phyloP scores from a whole-genome alignment of 2,888 invertebrate species.

The Microplitis deprimator region DNA sequence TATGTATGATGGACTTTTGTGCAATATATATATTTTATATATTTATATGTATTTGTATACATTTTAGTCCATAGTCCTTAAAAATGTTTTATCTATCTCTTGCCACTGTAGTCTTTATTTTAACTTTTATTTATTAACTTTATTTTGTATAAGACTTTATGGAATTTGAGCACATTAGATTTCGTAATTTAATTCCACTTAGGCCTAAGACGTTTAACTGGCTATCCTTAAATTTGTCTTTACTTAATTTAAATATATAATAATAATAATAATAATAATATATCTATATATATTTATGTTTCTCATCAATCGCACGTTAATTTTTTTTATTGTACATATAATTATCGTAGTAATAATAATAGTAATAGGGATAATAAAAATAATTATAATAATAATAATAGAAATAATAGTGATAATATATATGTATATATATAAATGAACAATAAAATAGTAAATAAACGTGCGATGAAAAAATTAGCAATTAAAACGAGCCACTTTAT shows the following conservation, averaged over 20 bases:
- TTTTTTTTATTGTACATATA: constrained; percentile 27
- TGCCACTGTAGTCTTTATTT: constrained; percentile 43
- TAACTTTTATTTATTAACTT: constrained; percentile 14
- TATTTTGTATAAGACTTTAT: constrained; percentile 57
- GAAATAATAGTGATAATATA: background rate
- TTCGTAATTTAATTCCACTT: constrained; percentile 65
- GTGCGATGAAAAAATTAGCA: background rate
- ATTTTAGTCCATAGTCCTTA: constrained; percentile 52
- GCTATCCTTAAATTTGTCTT: constrained; percentile 49
- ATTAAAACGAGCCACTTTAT: background rate
- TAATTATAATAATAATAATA: background rate
- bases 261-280: constrained; percentile 38
- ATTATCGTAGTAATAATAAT: constrained; percentile 18
- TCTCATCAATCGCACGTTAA: constrained; percentile 17
- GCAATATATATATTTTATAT: constrained; percentile 36
- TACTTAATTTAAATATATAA: constrained; percentile 38
- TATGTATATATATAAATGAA: constrained; percentile 38
- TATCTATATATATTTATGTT: constrained; percentile 24
- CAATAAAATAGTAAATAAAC: constrained; percentile 37
- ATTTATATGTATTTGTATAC: background rate
- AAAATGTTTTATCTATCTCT: constrained; percentile 33
- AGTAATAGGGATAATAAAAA: background rate
- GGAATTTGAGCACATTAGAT: constrained; percentile 67
- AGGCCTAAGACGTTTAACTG: constrained; percentile 52
- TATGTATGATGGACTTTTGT: constrained; percentile 66